These are phyloP conservation scores for Ephialtes manifestator DNA, from an alignment of 2,888 invertebrate genomes.

Conservation along the genomic window DNA sequence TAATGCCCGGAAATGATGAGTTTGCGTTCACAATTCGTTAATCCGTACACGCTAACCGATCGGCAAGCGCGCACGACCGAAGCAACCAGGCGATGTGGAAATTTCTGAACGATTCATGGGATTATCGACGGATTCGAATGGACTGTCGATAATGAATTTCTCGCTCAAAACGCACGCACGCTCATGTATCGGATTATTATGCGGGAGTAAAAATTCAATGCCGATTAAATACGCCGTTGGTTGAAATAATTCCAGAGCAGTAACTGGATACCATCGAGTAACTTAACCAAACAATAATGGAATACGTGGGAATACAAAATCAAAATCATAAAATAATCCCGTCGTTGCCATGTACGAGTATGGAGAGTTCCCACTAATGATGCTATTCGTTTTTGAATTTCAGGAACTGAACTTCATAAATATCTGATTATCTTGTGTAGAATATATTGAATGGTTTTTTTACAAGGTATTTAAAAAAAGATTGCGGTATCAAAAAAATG, in stretches of 20 bases:
- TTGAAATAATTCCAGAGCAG: slow-evolving; percentile 16
- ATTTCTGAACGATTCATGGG: slow-evolving; percentile 39
- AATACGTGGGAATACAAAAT: neutral
- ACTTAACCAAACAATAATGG: neutral
- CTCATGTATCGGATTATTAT: slow-evolving; percentile 28
- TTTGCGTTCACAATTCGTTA: slow-evolving; percentile 59
- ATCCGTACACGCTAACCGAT: slow-evolving; percentile 33
- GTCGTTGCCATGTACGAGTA: too few species aligned
- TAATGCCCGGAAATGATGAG: slow-evolving; percentile 63
- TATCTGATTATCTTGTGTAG: too few species aligned
- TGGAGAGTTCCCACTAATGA: too few species aligned
- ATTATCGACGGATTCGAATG: slow-evolving; percentile 33
- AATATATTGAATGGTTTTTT: too few species aligned
- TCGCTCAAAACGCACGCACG: slow-evolving; percentile 10
- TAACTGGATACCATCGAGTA: neutral
- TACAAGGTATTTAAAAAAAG: too few species aligned
- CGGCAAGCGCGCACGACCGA: slow-evolving; percentile 15
- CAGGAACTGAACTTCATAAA: too few species aligned
- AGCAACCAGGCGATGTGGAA: slow-evolving; percentile 8
- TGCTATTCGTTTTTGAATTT: too few species aligned
- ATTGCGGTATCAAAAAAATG: too few species aligned
- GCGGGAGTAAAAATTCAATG: slow-evolving; percentile 35
- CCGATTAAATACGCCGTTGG: neutral
- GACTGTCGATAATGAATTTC: slow-evolving; percentile 51
- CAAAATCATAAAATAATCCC: too few species aligned